Evolutionary conservation across 2,113 vertebrate genomes (phyloP).

Genomic region (Pogonocichla stellata): DNA sequence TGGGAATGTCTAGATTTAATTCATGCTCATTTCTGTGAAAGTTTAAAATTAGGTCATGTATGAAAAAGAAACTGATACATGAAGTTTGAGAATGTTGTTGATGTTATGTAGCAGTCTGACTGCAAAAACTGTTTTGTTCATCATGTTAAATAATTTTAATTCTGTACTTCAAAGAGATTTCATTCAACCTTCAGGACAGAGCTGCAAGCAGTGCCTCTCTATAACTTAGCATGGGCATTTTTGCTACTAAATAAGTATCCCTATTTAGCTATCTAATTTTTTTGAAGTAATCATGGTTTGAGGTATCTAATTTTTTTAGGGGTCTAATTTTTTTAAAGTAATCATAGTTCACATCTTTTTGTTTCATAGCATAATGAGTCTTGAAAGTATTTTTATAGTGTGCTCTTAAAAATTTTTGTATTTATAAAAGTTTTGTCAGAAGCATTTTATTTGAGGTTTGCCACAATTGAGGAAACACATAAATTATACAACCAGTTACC

Average conservation of each 20-base stretch:
- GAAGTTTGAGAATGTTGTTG: neutral
- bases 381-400: conserved; percentile 37
- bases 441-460: conserved; percentile 65
- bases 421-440: conserved; percentile 40
- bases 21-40: neutral
- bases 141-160: neutral
- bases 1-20: neutral
- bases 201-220: neutral
- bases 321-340: neutral
- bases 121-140: neutral
- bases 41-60: neutral
- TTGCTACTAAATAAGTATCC: neutral
- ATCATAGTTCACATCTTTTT: conserved; percentile 15
- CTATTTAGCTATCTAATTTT: neutral
- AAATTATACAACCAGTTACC: conserved; percentile 54
- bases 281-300: neutral
- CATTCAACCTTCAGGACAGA: neutral
- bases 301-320: neutral
- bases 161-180: neutral
- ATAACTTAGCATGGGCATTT: neutral
- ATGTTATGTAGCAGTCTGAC: neutral
- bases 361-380: neutral
- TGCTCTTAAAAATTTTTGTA: conserved; percentile 21
- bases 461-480: conserved; percentile 61
- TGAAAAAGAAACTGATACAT: neutral